Conservation (phyloP, 2,888 invertebrate genomes). For the Hirtodrosophila confusa region DNA sequence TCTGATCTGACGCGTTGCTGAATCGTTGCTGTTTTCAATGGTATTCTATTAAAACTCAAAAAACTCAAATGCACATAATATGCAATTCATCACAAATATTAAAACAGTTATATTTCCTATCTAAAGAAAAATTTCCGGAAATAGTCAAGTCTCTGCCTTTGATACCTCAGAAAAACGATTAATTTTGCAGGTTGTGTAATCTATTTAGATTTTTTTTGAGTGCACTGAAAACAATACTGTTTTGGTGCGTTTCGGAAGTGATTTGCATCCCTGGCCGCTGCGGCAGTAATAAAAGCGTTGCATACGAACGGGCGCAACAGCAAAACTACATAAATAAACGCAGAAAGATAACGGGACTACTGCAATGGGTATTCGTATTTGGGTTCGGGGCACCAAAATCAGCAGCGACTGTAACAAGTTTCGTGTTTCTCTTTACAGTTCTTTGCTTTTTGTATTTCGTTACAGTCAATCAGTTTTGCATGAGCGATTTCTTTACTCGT, state of each 20-base stretch:
- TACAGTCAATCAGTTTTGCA: slow-evolving; percentile 79
- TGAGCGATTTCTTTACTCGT: slow-evolving; percentile 77
- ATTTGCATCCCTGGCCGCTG: slow-evolving; percentile 35
- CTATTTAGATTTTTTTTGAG: background rate
- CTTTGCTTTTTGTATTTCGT: slow-evolving; percentile 67
- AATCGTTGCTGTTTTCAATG: too few relatives aligned
- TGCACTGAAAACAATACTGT: background rate
- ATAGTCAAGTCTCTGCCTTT: too few relatives aligned
- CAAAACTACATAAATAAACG: slow-evolving; percentile 66
- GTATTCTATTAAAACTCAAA: too few relatives aligned
- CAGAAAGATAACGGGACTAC: slow-evolving; percentile 64
- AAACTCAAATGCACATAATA: too few relatives aligned
- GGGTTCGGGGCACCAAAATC: slow-evolving; percentile 59
- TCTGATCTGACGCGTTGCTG: too few relatives aligned
- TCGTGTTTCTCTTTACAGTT: slow-evolving; percentile 70
- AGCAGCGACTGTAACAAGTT: slow-evolving; percentile 73
- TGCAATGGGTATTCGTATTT: slow-evolving; percentile 22
- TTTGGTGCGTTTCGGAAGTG: background rate
- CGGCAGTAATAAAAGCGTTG: slow-evolving; percentile 62
- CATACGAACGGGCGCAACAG: slow-evolving; percentile 49
- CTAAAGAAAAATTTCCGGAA: too few relatives aligned
- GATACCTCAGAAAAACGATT: too few relatives aligned
- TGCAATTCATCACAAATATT: too few relatives aligned
- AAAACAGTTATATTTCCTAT: too few relatives aligned
- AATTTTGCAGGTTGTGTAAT: too few relatives aligned